These are phyloP conservation scores for Anniella stebbinsi DNA, from an alignment of 2,797 vertebrate species.

Conservation along the genomic window DNA sequence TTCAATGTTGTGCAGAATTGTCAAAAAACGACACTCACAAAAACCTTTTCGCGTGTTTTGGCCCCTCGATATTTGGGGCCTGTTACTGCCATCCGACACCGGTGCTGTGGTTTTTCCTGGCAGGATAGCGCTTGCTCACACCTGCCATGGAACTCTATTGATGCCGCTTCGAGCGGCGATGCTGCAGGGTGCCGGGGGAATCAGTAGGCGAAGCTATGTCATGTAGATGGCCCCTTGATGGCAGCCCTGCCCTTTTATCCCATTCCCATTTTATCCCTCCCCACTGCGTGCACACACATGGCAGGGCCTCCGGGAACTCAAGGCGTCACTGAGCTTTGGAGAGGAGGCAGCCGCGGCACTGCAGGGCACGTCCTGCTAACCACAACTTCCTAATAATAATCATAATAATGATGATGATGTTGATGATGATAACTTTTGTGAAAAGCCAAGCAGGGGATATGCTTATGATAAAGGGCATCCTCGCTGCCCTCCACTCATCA, in stretches of 20 bases:
- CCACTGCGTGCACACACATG: background rate
- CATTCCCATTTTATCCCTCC: background rate
- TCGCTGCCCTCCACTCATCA: constrained; percentile 45
- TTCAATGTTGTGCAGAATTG: too few species aligned
- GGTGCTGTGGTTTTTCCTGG: too few species aligned
- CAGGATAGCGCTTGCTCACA: too few species aligned
- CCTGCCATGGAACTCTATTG: too few species aligned
- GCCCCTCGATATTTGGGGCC: too few species aligned
- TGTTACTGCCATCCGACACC: too few species aligned
- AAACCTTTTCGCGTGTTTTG: too few species aligned
- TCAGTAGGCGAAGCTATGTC: too few species aligned
- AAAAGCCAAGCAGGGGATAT: constrained; percentile 13
- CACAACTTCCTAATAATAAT: constrained; percentile 61
- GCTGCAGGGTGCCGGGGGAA: background rate
- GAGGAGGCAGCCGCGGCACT: constrained; percentile 15
- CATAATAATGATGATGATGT: constrained; percentile 17
- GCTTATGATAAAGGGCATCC: background rate
- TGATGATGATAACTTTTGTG: constrained; percentile 13
- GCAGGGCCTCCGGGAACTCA: constrained; percentile 32
- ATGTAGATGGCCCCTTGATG: background rate
- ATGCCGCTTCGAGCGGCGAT: too few species aligned
- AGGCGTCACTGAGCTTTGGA: constrained; percentile 21
- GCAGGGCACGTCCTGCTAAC: constrained; percentile 67
- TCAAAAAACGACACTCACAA: too few species aligned
- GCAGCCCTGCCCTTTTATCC: background rate